These are phyloP conservation scores for Amia ocellicauda DNA, from an alignment of 2,113 vertebrate species.

Conservation along the genomic window DNA sequence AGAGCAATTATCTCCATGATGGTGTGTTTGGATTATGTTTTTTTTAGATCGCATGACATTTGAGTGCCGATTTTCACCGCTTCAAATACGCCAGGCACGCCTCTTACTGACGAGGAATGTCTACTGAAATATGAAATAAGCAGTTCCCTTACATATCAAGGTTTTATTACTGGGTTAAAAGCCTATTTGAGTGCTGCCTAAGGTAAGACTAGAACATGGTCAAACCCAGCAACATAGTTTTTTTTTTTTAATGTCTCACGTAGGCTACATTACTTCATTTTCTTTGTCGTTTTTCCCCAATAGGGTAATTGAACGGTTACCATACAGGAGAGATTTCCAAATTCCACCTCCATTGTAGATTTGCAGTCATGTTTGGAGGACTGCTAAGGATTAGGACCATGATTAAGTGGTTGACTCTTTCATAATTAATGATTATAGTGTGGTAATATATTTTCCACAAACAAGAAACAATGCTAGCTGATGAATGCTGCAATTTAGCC, in stretches of 20 bases:
- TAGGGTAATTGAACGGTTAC: neutral
- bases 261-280: neutral
- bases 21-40: no score
- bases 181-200: constrained; percentile 38
- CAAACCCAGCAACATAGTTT: neutral
- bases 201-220: constrained; percentile 42
- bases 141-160: no score
- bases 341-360: neutral
- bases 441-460: constrained; percentile 9
- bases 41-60: no score
- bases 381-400: constrained; percentile 11
- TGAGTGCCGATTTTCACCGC: neutral
- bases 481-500: neutral
- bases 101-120: neutral
- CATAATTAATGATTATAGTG: constrained; percentile 17
- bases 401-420: constrained; percentile 19
- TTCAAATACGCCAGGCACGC: neutral
- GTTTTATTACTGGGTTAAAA: no score
- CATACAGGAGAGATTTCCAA: neutral
- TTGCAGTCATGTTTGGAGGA: neutral
- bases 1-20: no score
- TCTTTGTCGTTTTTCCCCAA: neutral
- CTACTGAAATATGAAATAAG: neutral
- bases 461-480: neutral
- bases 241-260: neutral